Base-by-base conservation (phyloP, 2,113 vertebrate genomes). In the Seriola rivoliana region DNA sequence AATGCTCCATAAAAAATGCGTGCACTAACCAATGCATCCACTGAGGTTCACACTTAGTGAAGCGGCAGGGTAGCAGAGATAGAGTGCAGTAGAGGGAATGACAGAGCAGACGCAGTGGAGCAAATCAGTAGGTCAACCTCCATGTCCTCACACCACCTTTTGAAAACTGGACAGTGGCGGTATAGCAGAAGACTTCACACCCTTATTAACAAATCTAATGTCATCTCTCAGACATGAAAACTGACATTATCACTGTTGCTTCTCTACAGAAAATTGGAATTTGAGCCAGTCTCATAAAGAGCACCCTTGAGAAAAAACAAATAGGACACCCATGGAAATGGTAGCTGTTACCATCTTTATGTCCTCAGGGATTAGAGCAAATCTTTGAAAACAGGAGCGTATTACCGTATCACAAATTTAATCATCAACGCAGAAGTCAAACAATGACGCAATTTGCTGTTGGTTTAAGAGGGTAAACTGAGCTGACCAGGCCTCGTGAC, bases 81-180 rank as follows among this genome's bases (percentile, higher is more conserved):
- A 52, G 8, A 73, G 46, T 54, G 69, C 72, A 58, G 59, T 25
- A 40, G 71, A 32, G 50, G 58, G 21, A 70, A 44, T 62, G 29
- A 52, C 32, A 54, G 71, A 42, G 44, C 42, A 46, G 58, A 60
- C 4, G 44, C 23, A 52, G 32, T 54, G n/a, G 32, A 44, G 40
- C 42, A 74, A 23, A 68, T 32, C 54, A 60, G 12, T 42, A 34
- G 63, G 12, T 38, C 54, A 50, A 3, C 54, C n/a, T 3, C 29
- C 3, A 4, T 58, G 40, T 58, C 50, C 14, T 72, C 69, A 57
- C 23, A 57, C 21, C 38, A 32, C 11, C 68, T 48, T 48, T 21
- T 25, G 21, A 67, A 67, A 73, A 59, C 36, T 32, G 36, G 55
- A 40, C 32, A 16, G n/a, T n/a, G 58, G 29, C 0, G 7, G 32